Conservation (phyloP, 2,113 vertebrate species). For the Macaca nemestrina region DNA sequence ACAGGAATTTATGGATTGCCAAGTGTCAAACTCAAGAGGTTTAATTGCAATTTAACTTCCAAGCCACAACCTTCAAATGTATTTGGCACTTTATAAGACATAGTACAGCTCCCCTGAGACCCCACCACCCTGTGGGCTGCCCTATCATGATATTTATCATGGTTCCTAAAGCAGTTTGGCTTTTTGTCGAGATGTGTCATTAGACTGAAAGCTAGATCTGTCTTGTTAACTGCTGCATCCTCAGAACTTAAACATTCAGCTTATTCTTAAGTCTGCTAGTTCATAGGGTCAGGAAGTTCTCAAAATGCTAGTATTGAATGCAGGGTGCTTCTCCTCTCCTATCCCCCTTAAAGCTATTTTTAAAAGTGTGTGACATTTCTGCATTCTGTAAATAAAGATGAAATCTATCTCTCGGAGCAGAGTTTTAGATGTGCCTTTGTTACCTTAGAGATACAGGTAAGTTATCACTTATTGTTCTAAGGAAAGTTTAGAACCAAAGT, state of each 20-base stretch:
- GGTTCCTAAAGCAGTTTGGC: background rate
- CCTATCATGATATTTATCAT: background rate
- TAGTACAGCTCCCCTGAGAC: background rate
- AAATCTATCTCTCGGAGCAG: background rate
- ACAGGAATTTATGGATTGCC: background rate
- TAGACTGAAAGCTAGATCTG: background rate
- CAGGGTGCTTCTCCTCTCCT: background rate
- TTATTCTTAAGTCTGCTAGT: constrained; percentile 22
- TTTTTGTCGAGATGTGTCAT: background rate
- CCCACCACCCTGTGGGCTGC: background rate
- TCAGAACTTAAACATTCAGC: background rate
- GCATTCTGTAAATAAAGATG: background rate
- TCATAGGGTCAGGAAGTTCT: constrained; percentile 48
- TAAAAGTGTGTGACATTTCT: background rate
- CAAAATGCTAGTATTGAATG: background rate
- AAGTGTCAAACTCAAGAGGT: background rate
- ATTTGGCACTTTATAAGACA: background rate
- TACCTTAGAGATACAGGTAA: background rate
- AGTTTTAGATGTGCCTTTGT: background rate
- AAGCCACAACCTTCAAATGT: background rate
- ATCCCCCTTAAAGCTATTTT: background rate
- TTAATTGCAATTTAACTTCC: constrained; percentile 5
- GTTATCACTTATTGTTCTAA: background rate
- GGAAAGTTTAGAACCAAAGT: background rate
- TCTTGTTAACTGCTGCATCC: background rate